Conservation (phyloP, 2,797 vertebrate genomes). For the Argya squamiceps region DNA sequence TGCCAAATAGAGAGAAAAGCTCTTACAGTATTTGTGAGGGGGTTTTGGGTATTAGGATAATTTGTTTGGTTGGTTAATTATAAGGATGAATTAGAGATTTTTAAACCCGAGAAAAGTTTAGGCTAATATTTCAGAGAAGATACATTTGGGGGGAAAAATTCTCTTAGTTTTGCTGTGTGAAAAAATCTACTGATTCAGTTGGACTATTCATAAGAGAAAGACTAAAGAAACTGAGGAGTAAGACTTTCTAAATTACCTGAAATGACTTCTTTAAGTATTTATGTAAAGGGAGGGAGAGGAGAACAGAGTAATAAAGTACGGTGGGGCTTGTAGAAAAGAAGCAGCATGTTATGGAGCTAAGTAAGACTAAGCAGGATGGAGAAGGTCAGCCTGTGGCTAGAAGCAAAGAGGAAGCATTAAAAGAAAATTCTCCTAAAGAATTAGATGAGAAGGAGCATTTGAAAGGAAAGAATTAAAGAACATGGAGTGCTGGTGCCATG, state of each 20-base stretch:
- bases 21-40: fast-evolving
- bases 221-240: background rate
- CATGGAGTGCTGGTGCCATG: background rate
- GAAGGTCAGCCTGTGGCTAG: background rate
- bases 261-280: background rate
- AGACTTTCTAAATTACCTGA: background rate
- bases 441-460: background rate
- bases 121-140: background rate
- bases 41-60: background rate
- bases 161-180: background rate
- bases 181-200: background rate
- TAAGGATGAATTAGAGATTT: background rate
- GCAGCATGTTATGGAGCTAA: background rate
- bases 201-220: background rate
- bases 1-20: background rate
- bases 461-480: background rate
- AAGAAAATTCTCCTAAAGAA: background rate
- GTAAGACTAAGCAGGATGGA: background rate
- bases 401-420: background rate
- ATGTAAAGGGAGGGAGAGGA: background rate
- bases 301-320: background rate
- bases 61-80: background rate
- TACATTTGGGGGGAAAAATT: background rate
- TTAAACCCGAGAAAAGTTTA: background rate
- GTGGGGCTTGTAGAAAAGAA: background rate